Evolutionary conservation across 92 coral and sea anemone species (phyloP).

Genomic region (Virgularia gustaviana): DNA sequence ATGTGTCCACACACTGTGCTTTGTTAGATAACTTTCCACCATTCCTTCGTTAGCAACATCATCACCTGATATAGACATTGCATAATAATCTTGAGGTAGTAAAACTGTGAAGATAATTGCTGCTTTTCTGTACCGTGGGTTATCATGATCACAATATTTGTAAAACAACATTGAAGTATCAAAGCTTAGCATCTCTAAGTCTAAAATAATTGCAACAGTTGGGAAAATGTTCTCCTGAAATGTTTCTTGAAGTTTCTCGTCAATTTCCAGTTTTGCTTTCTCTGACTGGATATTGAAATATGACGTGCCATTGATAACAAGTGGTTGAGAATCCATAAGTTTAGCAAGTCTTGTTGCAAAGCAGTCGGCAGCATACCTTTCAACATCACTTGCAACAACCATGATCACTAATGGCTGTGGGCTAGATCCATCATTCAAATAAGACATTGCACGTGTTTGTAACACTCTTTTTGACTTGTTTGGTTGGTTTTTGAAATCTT

Average conservation of each 20-base stretch:
- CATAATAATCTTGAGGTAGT: conserved; percentile 57
- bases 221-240: conserved; percentile 52
- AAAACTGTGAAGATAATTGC: conserved; percentile 80
- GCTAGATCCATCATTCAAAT: conserved; percentile 52
- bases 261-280: conserved; percentile 56
- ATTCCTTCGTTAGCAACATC: conserved; percentile 63
- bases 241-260: conserved; percentile 33
- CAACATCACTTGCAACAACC: conserved; percentile 66
- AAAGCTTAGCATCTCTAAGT: conserved; percentile 68
- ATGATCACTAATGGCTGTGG: conserved; percentile 70
- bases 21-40: conserved; percentile 58
- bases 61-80: conserved; percentile 6
- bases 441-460: conserved; percentile 58
- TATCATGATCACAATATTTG: conserved; percentile 79
- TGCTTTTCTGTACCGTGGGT: conserved; percentile 67
- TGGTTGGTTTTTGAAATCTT: conserved; percentile 66
- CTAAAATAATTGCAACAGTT: conserved; percentile 58
- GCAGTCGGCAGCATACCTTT: conserved; percentile 60
- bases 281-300: conserved; percentile 40
- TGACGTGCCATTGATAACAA: conserved; percentile 34
- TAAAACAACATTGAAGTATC: conserved; percentile 74
- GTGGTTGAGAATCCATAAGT: conserved; percentile 44
- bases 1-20: conserved; percentile 62
- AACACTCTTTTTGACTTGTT: conserved; percentile 61
- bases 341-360: conserved; percentile 63